Evolutionary conservation across 2,888 invertebrate genomes (phyloP), one percentile per base, ranked within the genome.

Genomic region (Polia nebulosa): DNA sequence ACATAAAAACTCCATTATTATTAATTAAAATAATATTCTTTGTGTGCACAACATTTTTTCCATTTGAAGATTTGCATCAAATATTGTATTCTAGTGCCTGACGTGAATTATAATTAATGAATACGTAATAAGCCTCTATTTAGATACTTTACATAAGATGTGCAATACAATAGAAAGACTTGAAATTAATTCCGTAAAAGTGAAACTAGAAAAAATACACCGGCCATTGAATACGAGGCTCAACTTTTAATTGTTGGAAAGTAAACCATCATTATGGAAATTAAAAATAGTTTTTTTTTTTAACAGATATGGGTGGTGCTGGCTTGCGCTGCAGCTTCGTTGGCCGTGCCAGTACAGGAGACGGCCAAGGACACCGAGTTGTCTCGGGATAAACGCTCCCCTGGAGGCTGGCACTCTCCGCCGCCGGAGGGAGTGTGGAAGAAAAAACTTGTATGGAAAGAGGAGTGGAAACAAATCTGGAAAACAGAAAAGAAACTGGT

Each of bases 401-500:
- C 95, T n/a, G 90, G 93, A 47, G 94, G 94, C 65, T 95, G 95
- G 94, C 96, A 96, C 82, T 96, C 96, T 63, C 87, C 90, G 62
- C 95, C 96, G 71, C 94, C 95, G 51, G 97, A 97, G 72, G 98
- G 98, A 71, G 96, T 97, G 81, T 98, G 97, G 97, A 97, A 98
- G 90, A 98, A 98, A 91, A 98, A 98, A 91, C 95, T 98, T 53
- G 96, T 96, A 34, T 98, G 98, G 98, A 98, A 98, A 91, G 97
- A 97, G 72, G 98, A 98, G 81, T 98, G 97, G 97, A 97, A 97
- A 82, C 96, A 97, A 88, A 94, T 97, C 34, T 97, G 97, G 97
- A 97, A 97, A 91, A 96, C 96, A 0, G 97, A 97, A 52, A 97
- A 97, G 82, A 98, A 98, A 89, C 95, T 97, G 63, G 93, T 95